phyloP scores from a whole-genome alignment of 2,113 vertebrate genomes.

The Rhombomys opimus region DNA sequence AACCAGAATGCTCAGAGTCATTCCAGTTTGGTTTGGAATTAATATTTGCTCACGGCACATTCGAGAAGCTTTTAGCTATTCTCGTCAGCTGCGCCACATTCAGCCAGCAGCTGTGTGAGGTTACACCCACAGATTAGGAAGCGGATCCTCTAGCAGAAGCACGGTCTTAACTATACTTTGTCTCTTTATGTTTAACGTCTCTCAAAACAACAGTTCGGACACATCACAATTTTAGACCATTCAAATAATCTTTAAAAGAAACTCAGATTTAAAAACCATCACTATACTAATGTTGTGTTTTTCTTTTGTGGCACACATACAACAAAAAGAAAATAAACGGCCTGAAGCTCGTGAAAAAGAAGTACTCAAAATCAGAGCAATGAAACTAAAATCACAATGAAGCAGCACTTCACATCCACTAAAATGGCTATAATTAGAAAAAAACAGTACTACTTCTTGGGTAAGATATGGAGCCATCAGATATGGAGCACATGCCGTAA shows the following conservation, averaged over 20 bases:
- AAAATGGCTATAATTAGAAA: background rate
- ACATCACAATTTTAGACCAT: background rate
- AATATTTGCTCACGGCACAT: too few relatives aligned
- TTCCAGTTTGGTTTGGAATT: too few relatives aligned
- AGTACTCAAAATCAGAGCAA: background rate
- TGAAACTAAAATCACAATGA: constrained; percentile 43
- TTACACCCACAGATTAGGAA: background rate
- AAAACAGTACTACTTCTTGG: background rate
- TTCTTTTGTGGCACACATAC: background rate
- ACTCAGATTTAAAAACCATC: background rate
- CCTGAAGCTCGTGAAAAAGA: constrained; percentile 3
- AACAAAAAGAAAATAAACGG: background rate
- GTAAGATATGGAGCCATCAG: background rate
- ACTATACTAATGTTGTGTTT: background rate
- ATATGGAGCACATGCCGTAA: background rate
- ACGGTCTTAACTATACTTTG: constrained; percentile 25
- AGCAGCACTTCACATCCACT: background rate
- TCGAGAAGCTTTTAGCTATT: background rate
- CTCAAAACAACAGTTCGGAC: background rate
- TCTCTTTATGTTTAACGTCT: background rate
- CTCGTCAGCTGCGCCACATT: background rate
- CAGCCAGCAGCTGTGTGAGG: background rate
- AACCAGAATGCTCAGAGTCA: background rate
- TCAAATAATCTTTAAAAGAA: constrained; percentile 30
- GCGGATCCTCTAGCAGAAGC: background rate